Base-by-base conservation (phyloP, 2,113 vertebrate species). In the Zosterops japonicus region DNA sequence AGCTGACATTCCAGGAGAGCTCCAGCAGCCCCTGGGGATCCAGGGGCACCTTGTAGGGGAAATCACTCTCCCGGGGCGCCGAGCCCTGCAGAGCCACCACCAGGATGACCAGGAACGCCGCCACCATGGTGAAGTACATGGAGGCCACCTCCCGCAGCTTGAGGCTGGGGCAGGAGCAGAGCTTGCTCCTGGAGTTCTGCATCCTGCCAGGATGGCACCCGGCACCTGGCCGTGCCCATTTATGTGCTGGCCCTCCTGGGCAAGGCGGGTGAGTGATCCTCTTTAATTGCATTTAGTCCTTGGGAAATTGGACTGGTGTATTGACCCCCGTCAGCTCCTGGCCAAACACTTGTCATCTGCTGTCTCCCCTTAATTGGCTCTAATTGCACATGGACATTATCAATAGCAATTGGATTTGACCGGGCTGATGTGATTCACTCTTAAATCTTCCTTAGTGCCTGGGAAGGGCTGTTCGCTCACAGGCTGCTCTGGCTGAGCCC, bases 1-100 rank as follows among this genome's bases (percentile, higher is more conserved):
- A 99, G 96, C 98, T 99, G 97, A 99, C 79, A 1, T 99, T 99
- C 99, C 99, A 99, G 36, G 98, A 98, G n/a, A 99, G 98, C 87
- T 98, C 97, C 25, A 99, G 96, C 61, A 97, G 46, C 10, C 98
- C 98, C 1, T 94, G 94, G 0, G 99, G 99, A 87, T 99, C 99
- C 28, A 99, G 97, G 12, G 97, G 98, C 33, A 99, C 96, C 5
- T 67, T 98, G 91, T 99, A 99, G 20, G 99, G 98, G 95, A 99
- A 98, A 39, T 96, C 31, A 2, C 39, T 95, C 75, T 84, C 42
- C 0, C 69, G 78, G 21, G 98, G 96, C 0, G 1, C 80, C 1
- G 97, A 72, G 77, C 98, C 98, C 87, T 99, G 99, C 94, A 99
- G 98, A 0, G 98, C 98, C 9, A 98, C 99, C 97, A 99, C 98